These are phyloP conservation scores for Lochmaea capreae DNA, from an alignment of 2,888 invertebrate genomes.

Conservation along the genomic window DNA sequence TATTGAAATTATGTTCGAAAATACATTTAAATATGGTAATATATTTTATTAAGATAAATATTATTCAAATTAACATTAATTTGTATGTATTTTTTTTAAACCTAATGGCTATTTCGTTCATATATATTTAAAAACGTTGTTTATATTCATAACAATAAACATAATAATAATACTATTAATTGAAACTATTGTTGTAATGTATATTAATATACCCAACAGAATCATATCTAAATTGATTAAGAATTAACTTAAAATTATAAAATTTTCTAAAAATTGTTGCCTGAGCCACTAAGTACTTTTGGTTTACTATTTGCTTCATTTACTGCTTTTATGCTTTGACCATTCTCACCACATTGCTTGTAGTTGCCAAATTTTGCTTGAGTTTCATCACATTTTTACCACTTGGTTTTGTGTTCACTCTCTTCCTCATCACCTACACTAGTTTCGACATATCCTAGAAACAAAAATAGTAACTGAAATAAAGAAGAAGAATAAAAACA, in stretches of 20 bases:
- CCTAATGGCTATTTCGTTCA: too few species aligned
- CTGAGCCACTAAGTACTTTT: conserved; percentile 15
- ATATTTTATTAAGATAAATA: too few species aligned
- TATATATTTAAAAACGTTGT: too few species aligned
- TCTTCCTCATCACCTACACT: conserved; percentile 52
- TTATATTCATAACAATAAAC: too few species aligned
- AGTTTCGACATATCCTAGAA: conserved; percentile 32
- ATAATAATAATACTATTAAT: too few species aligned
- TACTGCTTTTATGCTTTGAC: conserved; percentile 50
- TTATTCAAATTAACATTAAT: too few species aligned
- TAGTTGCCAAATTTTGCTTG: conserved; percentile 54
- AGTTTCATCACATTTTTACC: conserved; percentile 52
- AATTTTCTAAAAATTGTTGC: conserved; percentile 1
- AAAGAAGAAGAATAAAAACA: conserved; percentile 8
- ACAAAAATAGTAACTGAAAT: background rate
- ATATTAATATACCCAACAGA: background rate
- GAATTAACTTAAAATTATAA: background rate
- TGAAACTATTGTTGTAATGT: too few species aligned
- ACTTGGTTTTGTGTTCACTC: conserved; percentile 59
- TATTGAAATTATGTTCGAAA: too few species aligned
- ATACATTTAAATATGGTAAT: too few species aligned
- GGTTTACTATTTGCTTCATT: conserved; percentile 54
- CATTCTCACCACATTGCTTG: conserved; percentile 53
- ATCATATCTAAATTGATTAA: background rate
- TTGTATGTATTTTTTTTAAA: too few species aligned